A percentile compares a stretch with the other conserved stretches of the same genome.
Evolutionary conservation across 1,140 invertebrate species (phyloP).

Genomic region (Medauroidea extradentata): DNA sequence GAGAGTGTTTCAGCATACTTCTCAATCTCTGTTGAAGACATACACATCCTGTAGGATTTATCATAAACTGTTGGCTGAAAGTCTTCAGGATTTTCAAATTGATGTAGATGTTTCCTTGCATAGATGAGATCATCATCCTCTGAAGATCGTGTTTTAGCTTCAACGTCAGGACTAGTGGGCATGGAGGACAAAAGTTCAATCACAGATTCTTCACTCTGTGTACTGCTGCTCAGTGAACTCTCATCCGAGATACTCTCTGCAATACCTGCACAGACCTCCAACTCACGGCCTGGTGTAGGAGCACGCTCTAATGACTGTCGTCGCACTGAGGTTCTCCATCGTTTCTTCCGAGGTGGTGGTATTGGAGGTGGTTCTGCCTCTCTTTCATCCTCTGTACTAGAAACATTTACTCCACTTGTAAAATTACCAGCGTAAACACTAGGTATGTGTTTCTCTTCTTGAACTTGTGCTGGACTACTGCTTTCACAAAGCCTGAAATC

Average conservation of each 20-base stretch:
- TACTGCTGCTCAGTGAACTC: neutral
- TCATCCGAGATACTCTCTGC: neutral
- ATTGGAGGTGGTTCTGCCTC: neutral
- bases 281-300: neutral
- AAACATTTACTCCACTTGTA: too few species aligned
- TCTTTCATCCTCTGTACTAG: neutral
- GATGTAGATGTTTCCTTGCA: neutral
- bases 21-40: neutral
- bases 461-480: too few species aligned
- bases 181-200: constrained; percentile 5
- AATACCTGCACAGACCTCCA: neutral
- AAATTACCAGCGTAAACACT: too few species aligned
- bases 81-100: too few species aligned
- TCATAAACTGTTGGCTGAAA: too few species aligned
- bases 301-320: neutral
- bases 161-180: constrained; percentile 3
- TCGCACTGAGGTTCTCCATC: neutral
- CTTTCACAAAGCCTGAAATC: too few species aligned
- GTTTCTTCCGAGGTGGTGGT: constrained; percentile 8
- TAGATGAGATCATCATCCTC: neutral
- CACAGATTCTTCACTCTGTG: constrained; percentile 12
- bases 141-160: neutral
- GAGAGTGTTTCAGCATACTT: neutral
- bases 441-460: too few species aligned
- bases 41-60: neutral